A percentile compares a stretch with the other conserved stretches of the same genome.
Conservation (phyloP, 1,140 invertebrate genomes). For the Apocrypta bakeri region DNA sequence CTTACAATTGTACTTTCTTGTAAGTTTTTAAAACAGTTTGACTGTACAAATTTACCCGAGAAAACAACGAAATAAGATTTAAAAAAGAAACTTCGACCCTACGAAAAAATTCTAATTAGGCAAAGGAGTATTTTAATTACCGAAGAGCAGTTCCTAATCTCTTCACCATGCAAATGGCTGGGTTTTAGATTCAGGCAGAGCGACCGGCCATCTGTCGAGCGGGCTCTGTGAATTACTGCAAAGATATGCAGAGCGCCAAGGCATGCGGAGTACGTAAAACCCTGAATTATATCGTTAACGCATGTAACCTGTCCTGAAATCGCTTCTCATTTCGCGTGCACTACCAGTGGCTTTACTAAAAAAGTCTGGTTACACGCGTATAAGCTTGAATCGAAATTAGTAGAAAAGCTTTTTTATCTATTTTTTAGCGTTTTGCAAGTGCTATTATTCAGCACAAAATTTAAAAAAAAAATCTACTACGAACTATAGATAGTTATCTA, state of each 20-base stretch:
- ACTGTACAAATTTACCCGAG: too few relatives aligned
- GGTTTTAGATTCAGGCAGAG: conserved; percentile 41
- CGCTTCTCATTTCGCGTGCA: not conserved
- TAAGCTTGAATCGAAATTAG: not conserved
- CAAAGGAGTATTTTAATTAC: not conserved
- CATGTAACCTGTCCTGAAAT: not conserved
- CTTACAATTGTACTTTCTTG: too few relatives aligned
- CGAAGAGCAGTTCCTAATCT: not conserved
- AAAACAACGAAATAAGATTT: too few relatives aligned
- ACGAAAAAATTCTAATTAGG: not conserved
- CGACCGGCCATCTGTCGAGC: conserved; percentile 38
- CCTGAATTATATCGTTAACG: conserved; percentile 2
- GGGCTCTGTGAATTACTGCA: conserved; percentile 47
- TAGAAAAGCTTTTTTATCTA: not conserved
- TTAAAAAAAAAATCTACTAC: not conserved
- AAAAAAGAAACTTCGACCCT: not conserved
- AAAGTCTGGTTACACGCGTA: not conserved
- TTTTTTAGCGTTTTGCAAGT: not conserved
- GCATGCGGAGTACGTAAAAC: conserved; percentile 48
- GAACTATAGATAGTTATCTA: not conserved
- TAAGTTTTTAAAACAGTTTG: too few relatives aligned
- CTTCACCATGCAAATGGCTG: conserved; percentile 16
- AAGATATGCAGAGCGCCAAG: conserved; percentile 50
- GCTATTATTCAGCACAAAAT: not conserved
- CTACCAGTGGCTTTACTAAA: not conserved